A percentile compares a stretch with the other conserved stretches of the same genome.
These are phyloP conservation scores for Pachypeltis micranthus DNA, from an alignment of 1,140 invertebrate genomes.

Conservation along the genomic window DNA sequence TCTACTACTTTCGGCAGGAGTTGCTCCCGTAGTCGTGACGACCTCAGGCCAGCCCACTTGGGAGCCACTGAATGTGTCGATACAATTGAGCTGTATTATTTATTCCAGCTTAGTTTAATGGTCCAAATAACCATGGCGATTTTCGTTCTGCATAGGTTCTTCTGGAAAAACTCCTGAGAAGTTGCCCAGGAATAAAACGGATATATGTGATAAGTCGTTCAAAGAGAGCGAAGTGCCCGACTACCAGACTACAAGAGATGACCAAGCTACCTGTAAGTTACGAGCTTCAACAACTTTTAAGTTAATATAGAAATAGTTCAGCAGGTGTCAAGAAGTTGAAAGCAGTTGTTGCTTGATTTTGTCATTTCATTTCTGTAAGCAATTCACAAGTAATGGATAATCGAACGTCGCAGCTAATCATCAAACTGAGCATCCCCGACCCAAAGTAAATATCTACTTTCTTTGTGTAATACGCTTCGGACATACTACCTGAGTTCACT, in stretches of 20 bases:
- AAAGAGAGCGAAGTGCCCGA: neutral
- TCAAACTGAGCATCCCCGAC: neutral
- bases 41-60: no score
- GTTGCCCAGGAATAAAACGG: slow-evolving; percentile 52
- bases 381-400: neutral
- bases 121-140: no score
- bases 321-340: no score
- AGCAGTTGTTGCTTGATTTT: neutral
- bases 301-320: neutral
- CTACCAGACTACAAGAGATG: slow-evolving; percentile 5
- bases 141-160: no score
- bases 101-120: no score
- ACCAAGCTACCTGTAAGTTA: slow-evolving; percentile 4
- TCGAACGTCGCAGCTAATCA: neutral
- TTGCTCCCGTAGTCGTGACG: no score
- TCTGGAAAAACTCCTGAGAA: slow-evolving; percentile 73
- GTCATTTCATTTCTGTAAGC: neutral
- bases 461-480: no score
- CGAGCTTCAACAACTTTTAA: neutral
- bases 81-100: no score
- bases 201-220: slow-evolving; percentile 47
- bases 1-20: no score
- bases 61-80: no score
- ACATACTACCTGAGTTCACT: no score
- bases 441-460: neutral